phyloP scores from a whole-genome alignment of 2,888 invertebrate species.

The Hirtodrosophila trivittata region DNA sequence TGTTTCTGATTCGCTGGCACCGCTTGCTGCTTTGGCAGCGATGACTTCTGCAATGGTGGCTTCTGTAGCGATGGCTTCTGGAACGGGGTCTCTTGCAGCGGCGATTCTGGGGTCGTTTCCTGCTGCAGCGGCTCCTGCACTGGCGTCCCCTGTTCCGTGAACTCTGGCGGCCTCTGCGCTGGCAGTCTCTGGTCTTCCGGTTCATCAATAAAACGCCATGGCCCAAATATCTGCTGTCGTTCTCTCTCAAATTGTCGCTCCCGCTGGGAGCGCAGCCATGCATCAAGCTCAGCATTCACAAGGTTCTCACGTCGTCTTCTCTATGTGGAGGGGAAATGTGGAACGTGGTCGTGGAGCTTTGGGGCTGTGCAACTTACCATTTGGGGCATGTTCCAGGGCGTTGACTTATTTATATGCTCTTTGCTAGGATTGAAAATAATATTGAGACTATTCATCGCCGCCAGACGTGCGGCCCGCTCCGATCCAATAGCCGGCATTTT shows the following conservation, averaged over 20 bases:
- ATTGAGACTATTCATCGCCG: conserved; percentile 18
- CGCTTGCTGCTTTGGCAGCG: not conserved
- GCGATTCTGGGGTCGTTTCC: not conserved
- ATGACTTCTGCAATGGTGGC: not conserved
- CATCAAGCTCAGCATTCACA: conserved; percentile 4
- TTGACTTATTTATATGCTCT: not conserved
- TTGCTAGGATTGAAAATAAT: conserved; percentile 8
- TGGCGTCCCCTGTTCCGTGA: conserved; percentile 2
- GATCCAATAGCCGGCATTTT: conserved; percentile 32
- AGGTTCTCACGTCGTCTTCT: not conserved
- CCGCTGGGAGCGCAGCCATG: conserved; percentile 34
- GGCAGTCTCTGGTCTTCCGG: not conserved
- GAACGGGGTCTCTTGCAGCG: not conserved
- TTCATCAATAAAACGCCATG: conserved; percentile 33
- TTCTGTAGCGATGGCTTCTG: not conserved
- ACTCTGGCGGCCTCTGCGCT: not conserved
- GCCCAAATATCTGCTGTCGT: conserved; percentile 11
- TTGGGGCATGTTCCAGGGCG: too few species aligned
- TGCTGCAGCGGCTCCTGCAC: conserved; percentile 4
- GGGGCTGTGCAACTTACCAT: too few species aligned
- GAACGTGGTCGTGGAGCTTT: too few species aligned
- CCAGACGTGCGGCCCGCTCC: conserved; percentile 29
- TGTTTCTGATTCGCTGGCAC: conserved; percentile 3
- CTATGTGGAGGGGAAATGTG: too few species aligned
- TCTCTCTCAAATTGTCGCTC: conserved; percentile 35